These are phyloP conservation scores for Natator depressus DNA, from an alignment of 2,113 vertebrate species.

Conservation along the genomic window DNA sequence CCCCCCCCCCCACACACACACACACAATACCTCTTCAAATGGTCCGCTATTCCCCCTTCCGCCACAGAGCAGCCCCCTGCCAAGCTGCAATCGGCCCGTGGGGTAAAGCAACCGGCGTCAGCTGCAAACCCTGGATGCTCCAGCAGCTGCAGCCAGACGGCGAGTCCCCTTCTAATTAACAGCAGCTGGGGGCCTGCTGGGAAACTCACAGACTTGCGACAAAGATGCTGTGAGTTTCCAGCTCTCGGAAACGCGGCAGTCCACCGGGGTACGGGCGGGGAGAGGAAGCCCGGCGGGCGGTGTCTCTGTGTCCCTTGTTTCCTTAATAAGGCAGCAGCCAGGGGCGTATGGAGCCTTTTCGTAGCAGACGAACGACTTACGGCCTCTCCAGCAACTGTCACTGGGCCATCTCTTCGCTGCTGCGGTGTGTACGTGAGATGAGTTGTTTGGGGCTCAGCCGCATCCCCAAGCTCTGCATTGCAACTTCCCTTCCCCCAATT, in stretches of 20 bases:
- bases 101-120: neutral
- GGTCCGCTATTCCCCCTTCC: neutral
- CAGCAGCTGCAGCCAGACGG: neutral
- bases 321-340: neutral
- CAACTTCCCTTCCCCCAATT: neutral
- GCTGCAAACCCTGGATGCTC: neutral
- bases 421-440: neutral
- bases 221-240: neutral
- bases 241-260: neutral
- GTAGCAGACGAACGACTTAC: neutral
- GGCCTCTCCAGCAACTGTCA: neutral
- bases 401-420: neutral
- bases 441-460: neutral
- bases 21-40: neutral
- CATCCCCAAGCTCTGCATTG: neutral
- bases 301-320: neutral
- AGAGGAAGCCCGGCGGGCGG: neutral
- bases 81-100: neutral
- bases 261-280: accelerated
- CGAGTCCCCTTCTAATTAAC: neutral
- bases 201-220: neutral
- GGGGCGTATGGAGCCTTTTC: neutral
- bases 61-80: neutral
- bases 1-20: too few relatives aligned
- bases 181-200: neutral